phyloP scores from a whole-genome alignment of 2,797 vertebrate genomes.

The Crocidura indochinensis region DNA sequence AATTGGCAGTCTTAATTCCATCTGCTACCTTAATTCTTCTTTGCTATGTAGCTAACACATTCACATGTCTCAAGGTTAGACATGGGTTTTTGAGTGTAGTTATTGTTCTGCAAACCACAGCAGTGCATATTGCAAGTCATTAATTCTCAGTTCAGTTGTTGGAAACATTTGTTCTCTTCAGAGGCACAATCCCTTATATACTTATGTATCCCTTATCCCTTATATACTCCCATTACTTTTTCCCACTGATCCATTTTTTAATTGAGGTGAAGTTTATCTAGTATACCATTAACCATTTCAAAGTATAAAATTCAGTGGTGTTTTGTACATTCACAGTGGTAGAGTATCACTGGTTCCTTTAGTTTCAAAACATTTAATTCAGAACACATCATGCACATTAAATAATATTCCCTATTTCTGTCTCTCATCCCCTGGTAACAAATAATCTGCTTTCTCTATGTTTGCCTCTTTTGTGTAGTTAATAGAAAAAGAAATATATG shows the following conservation, averaged over 20 bases:
- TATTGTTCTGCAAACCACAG: neutral
- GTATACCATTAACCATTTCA: neutral
- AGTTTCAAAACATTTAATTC: constrained; percentile 9
- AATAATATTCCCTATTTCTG: neutral
- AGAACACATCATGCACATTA: neutral
- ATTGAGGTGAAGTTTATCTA: neutral
- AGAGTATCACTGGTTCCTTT: neutral
- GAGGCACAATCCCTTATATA: neutral
- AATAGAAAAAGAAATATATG: neutral
- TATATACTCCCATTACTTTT: neutral
- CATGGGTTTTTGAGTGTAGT: neutral
- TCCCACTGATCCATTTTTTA: neutral
- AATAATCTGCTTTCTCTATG: neutral
- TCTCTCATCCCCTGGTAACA: neutral
- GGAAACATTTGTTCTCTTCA: neutral
- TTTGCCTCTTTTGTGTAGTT: neutral
- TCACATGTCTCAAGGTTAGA: neutral
- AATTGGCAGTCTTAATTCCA: constrained; percentile 11
- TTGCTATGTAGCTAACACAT: neutral
- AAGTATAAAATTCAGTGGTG: neutral
- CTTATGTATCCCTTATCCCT: constrained; percentile 1
- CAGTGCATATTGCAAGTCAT: neutral
- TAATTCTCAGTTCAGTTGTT: neutral
- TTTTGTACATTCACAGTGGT: neutral
- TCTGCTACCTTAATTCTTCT: neutral